Conservation (phyloP, 2,888 invertebrate genomes). For the Falcaria lacertinaria region DNA sequence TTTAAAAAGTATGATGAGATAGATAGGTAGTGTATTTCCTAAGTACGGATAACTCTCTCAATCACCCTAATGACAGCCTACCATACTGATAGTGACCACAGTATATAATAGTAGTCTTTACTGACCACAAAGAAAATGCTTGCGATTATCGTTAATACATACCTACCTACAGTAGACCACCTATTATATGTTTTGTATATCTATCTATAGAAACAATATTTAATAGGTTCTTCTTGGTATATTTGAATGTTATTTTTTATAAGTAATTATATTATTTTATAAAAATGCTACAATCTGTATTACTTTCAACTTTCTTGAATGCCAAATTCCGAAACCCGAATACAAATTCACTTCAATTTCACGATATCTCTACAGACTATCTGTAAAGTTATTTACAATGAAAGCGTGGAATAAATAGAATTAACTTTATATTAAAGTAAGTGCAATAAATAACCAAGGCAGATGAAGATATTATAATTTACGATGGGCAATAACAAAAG, state of each 20-base stretch:
- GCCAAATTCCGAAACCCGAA: neutral
- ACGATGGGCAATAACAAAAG: neutral
- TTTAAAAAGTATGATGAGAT: no score
- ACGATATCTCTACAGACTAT: neutral
- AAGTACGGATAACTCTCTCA: slow-evolving; percentile 18
- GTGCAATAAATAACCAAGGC: neutral
- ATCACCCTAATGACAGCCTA: slow-evolving; percentile 30
- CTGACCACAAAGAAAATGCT: slow-evolving; percentile 35
- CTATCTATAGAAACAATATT: slow-evolving; percentile 12
- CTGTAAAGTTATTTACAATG: neutral
- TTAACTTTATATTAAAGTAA: neutral
- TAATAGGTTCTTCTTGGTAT: slow-evolving; percentile 5
- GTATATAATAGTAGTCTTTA: slow-evolving; percentile 16
- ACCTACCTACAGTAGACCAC: no score
- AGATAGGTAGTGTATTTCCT: neutral
- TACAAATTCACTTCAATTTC: neutral
- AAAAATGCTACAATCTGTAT: no score
- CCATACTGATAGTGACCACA: no score
- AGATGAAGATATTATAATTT: neutral
- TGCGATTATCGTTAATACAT: slow-evolving; percentile 22
- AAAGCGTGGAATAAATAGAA: neutral
- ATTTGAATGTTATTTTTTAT: neutral
- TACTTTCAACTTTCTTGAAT: neutral
- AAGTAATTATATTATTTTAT: no score
- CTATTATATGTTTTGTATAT: no score